These are phyloP conservation scores for Eospalax fontanierii DNA, from an alignment of 2,797 vertebrate species.

Conservation along the genomic window DNA sequence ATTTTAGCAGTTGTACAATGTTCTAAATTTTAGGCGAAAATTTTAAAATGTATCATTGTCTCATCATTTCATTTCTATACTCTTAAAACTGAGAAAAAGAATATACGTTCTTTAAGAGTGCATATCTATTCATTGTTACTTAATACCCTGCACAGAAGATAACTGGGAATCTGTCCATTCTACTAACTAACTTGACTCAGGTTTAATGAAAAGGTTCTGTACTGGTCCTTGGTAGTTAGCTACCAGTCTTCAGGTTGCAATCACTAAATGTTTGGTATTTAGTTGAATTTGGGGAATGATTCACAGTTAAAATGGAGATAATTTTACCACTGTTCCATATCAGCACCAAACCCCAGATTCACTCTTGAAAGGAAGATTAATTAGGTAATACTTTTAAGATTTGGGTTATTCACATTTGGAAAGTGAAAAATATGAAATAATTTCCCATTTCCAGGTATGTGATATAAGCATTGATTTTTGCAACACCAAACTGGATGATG, in stretches of 20 bases:
- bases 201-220: not conserved
- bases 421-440: not conserved
- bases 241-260: not conserved
- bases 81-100: not conserved
- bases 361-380: not conserved
- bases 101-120: not conserved
- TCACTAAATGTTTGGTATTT: not conserved
- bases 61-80: not conserved
- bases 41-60: not conserved
- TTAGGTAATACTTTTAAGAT: not conserved
- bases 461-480: not conserved
- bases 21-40: not conserved
- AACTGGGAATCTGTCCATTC: not conserved
- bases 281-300: not conserved
- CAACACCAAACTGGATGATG: not conserved
- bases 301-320: not conserved
- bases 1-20: not conserved
- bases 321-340: not conserved
- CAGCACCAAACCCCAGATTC: not conserved
- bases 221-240: not conserved
- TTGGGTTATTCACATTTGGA: not conserved
- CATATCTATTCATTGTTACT: not conserved
- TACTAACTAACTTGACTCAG: not conserved
- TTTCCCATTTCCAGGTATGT: not conserved
- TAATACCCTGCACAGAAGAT: not conserved